These are phyloP conservation scores for Baccha elongata DNA, from an alignment of 2,888 invertebrate genomes.

Conservation along the genomic window DNA sequence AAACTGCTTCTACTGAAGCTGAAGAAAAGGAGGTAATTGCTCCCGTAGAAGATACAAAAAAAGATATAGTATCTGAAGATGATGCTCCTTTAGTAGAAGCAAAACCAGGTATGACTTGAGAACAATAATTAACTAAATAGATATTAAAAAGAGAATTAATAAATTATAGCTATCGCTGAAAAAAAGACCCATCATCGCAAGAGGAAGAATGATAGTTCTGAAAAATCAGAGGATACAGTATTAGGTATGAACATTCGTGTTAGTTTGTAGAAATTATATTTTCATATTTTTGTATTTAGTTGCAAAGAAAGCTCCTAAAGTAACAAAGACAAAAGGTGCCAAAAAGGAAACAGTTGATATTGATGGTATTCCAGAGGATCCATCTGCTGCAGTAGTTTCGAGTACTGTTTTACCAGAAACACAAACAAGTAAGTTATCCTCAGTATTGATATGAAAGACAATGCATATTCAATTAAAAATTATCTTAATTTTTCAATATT, in stretches of 20 bases:
- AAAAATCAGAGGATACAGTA: slow-evolving; percentile 50
- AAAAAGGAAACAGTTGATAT: slow-evolving; percentile 62
- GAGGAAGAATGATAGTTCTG: slow-evolving; percentile 39
- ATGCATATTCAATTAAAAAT: too few species aligned
- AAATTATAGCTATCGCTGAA: slow-evolving; percentile 29
- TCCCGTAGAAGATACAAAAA: neutral
- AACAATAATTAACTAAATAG: too few species aligned
- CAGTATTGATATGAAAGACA: too few species aligned
- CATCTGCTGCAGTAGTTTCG: slow-evolving; percentile 22
- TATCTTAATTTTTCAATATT: too few species aligned
- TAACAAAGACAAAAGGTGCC: slow-evolving; percentile 63
- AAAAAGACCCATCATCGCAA: slow-evolving; percentile 48
- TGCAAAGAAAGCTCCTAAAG: slow-evolving; percentile 45
- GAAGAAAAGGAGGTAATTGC: slow-evolving; percentile 12
- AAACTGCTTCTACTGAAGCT: slow-evolving; percentile 1
- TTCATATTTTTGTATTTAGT: slow-evolving; percentile 13
- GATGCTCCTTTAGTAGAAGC: slow-evolving; percentile 14
- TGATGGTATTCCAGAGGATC: slow-evolving; percentile 59
- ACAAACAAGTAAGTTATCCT: slow-evolving; percentile 62
- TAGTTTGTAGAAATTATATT: neutral
- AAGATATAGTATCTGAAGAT: slow-evolving; percentile 26
- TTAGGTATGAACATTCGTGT: slow-evolving; percentile 35
- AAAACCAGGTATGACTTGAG: slow-evolving; percentile 49
- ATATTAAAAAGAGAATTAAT: neutral
- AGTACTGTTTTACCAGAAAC: slow-evolving; percentile 17